These are phyloP conservation scores for Drosophila siamana DNA, from an alignment of 2,888 invertebrate genomes.

Conservation along the genomic window DNA sequence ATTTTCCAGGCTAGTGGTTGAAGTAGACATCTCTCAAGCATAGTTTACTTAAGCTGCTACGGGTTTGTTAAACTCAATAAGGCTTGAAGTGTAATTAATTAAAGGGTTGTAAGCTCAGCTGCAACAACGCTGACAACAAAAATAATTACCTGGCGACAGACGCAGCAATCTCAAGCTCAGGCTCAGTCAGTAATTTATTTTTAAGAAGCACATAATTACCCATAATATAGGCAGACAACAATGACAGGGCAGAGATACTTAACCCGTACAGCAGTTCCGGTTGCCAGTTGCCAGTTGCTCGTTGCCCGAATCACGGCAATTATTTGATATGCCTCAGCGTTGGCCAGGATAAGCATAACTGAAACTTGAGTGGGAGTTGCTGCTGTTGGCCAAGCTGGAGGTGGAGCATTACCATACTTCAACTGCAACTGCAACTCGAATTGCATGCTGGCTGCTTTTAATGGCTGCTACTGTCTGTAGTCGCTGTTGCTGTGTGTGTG, in stretches of 20 bases:
- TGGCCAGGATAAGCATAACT: slow-evolving; percentile 7
- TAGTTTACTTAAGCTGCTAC: background rate
- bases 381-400: background rate
- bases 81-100: slow-evolving; percentile 44
- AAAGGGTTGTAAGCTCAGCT: slow-evolving; percentile 22
- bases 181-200: slow-evolving; percentile 50
- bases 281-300: slow-evolving; percentile 32
- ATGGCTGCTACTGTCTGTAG: slow-evolving; percentile 30
- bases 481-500: background rate
- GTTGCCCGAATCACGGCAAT: slow-evolving; percentile 27
- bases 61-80: slow-evolving; percentile 11
- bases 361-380: slow-evolving; percentile 8
- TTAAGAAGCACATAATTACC: slow-evolving; percentile 70
- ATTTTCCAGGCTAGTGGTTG: background rate
- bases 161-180: slow-evolving; percentile 12
- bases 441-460: slow-evolving; percentile 36
- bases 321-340: slow-evolving; percentile 40
- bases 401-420: background rate
- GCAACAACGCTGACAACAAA: slow-evolving; percentile 4
- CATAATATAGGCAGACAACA: slow-evolving; percentile 15
- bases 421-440: slow-evolving; percentile 26
- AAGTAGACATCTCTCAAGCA: background rate
- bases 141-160: slow-evolving; percentile 42
- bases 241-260: slow-evolving; percentile 15
- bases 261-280: slow-evolving; percentile 7